A percentile compares a stretch with the other conserved stretches of the same genome.
Conservation (phyloP, 2,888 invertebrate genomes). For the Elegia similella region DNA sequence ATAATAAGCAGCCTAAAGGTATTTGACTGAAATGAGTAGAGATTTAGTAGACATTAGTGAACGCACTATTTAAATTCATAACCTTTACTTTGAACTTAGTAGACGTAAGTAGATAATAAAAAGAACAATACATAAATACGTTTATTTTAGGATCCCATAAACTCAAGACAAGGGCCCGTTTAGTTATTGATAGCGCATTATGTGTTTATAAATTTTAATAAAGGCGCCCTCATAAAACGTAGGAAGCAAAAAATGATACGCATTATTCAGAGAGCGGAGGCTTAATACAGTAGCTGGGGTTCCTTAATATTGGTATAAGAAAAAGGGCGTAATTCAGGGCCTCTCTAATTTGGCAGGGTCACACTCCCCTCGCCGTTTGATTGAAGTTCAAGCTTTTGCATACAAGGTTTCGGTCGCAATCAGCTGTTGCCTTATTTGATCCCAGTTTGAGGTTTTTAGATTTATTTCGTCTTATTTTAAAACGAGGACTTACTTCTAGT, state of each 20-base stretch:
- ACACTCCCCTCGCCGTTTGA: slow-evolving; percentile 45
- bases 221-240: slow-evolving; percentile 34
- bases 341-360: slow-evolving; percentile 43
- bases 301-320: slow-evolving; percentile 46
- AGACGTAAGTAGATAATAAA: no score
- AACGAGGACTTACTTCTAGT: no score
- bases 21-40: no score
- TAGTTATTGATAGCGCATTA: slow-evolving; percentile 54
- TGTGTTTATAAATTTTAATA: slow-evolving; percentile 52
- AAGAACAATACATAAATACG: no score
- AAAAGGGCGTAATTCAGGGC: slow-evolving; percentile 44
- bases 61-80: no score
- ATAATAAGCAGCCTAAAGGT: no score
- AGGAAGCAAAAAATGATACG: slow-evolving; percentile 34
- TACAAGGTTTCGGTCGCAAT: slow-evolving; percentile 15
- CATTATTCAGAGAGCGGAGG: slow-evolving; percentile 33
- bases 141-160: neutral
- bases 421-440: slow-evolving; percentile 12
- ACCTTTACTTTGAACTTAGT: no score
- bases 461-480: neutral
- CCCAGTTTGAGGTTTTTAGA: neutral
- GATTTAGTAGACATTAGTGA: no score
- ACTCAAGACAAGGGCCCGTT: slow-evolving; percentile 3
- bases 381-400: slow-evolving; percentile 38
- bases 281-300: slow-evolving; percentile 17